Base-by-base conservation (phyloP, 2,888 invertebrate species). In the Drosophila prostipennis region DNA sequence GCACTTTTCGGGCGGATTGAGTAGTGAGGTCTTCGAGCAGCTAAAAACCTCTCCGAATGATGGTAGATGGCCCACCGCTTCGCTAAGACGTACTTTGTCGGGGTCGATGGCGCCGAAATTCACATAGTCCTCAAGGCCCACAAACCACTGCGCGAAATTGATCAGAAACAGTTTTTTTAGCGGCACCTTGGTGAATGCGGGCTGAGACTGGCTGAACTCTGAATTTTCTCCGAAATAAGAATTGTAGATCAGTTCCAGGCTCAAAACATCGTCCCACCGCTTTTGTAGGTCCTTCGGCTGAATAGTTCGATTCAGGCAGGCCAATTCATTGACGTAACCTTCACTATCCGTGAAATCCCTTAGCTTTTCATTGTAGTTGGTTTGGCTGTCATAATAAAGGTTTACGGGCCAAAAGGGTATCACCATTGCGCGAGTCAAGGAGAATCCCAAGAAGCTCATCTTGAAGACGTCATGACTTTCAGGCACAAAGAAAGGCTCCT, bases 401-500 rank as follows among this genome's bases (percentile, higher is more conserved):
- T 16, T 3, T 0, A 3, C 11, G 10, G 42, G 6, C 19, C 5
- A 2, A 2, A 42, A 19, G 42, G 6, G 2, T 11, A 5, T 1
- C 1, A 19, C 1, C 19, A 42, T 19, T 19, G 19, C 1, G 5
- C 11, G 4, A 42, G 42, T 5, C 11, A 42, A 16, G 2, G 5
- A 19, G 19, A 11, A 42, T 11, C 42, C 42, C 19, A 42, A 11
- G 0, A 19, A 1, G 11, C 42, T 42, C 19, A 42, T 11, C 42
- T 42, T 19, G 11, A 42, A 42, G 11, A 42, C 42, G 42, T 42
- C 42, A 42, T 42, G 42, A 19, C 42, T 19, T 13, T 42, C 19
- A 11, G 19, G 42, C 0, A 6, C 42, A 11, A 42, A 42, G 19
- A 19, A 42, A 19, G 42, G 42, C 2, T 42, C 19, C 11, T 19